Conservation (phyloP, 2,113 vertebrate species). For the Machaerirhynchus nigripectus region DNA sequence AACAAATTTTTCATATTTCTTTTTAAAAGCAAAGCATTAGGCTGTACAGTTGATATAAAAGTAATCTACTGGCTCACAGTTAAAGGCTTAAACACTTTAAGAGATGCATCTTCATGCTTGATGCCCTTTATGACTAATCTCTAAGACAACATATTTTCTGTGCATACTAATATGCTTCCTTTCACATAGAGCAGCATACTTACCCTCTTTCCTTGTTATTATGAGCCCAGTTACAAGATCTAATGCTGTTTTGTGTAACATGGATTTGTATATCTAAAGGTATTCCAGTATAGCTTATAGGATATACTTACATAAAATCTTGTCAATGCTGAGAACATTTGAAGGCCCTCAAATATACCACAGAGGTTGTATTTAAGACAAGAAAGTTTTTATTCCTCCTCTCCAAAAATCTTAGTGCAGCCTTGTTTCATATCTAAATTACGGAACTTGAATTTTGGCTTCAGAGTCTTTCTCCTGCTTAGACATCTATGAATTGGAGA, state of each 20-base stretch:
- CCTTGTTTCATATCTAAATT: background rate
- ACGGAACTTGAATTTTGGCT: background rate
- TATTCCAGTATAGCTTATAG: slow-evolving; percentile 19
- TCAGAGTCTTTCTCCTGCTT: background rate
- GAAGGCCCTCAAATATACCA: background rate
- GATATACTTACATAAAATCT: slow-evolving; percentile 6
- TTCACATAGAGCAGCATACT: background rate
- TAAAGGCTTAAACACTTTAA: slow-evolving; percentile 44
- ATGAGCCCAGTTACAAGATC: background rate
- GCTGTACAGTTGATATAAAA: background rate
- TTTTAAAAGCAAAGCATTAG: slow-evolving; percentile 14
- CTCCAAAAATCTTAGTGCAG: background rate
- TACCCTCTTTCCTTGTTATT: background rate
- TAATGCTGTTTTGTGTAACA: slow-evolving; percentile 32
- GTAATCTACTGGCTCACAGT: slow-evolving; percentile 5
- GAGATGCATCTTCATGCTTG: slow-evolving; percentile 22
- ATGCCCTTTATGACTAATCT: slow-evolving; percentile 40
- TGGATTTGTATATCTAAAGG: slow-evolving; percentile 17
- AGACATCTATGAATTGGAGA: background rate
- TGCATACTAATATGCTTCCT: slow-evolving; percentile 6
- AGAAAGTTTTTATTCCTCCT: background rate
- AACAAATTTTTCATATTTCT: background rate
- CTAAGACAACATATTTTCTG: slow-evolving; percentile 30
- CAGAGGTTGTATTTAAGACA: background rate
- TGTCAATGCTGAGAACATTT: background rate